Conservation (phyloP, 2,113 vertebrate genomes). For the Mormyrus iriodes region DNA sequence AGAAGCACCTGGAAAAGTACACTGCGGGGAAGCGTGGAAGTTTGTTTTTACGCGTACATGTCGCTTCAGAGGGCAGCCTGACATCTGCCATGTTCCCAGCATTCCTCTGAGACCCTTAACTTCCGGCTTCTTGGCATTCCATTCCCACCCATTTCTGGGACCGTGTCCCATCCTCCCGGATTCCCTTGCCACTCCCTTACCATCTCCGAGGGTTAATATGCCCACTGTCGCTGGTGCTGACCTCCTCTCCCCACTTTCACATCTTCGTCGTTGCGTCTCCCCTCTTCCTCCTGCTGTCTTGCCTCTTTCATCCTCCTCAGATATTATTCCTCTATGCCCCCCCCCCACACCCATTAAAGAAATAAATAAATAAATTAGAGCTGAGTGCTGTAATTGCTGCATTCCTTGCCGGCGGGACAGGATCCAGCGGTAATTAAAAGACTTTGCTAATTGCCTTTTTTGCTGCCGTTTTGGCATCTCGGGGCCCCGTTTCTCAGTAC, state of each 20-base stretch:
- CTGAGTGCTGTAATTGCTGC: constrained; percentile 67
- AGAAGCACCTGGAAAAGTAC: neutral
- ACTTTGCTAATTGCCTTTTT: constrained; percentile 38
- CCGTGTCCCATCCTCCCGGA: constrained; percentile 64
- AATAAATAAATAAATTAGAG: neutral
- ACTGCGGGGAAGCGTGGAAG: neutral
- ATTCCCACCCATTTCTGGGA: constrained; percentile 50
- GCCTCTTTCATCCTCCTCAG: constrained; percentile 57
- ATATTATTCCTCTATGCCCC: constrained; percentile 50
- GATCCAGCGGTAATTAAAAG: constrained; percentile 65
- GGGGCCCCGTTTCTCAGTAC: neutral
- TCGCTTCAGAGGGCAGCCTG: neutral
- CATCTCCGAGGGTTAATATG: neutral
- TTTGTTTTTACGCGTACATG: neutral
- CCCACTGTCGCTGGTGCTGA: constrained; percentile 62
- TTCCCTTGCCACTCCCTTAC: no score
- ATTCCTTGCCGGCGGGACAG: constrained; percentile 64
- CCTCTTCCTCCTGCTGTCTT: constrained; percentile 51
- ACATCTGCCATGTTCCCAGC: neutral
- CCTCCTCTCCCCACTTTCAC: constrained; percentile 56
- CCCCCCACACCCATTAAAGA: constrained; percentile 49
- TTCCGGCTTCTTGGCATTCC: constrained; percentile 18
- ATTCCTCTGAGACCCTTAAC: neutral
- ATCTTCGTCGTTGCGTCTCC: constrained; percentile 57
- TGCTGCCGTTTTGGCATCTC: neutral